Base-by-base conservation (phyloP, 1,140 invertebrate genomes). In the Drosophila insularis region DNA sequence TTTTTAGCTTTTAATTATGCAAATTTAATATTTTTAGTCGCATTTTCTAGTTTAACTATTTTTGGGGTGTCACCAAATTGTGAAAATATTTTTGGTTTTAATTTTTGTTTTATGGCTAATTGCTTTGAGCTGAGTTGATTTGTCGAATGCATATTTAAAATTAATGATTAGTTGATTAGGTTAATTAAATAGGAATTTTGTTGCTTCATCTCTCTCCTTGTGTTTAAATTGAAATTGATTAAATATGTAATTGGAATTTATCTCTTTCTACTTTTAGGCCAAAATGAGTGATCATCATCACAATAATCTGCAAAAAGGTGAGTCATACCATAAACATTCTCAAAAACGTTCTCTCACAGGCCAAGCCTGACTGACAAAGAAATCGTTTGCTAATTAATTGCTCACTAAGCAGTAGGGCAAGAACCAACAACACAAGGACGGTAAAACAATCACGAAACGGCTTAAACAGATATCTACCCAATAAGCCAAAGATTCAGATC, bases 221-320 rank as follows among this genome's bases (percentile, higher is more conserved):
- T 43, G 46, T 23, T 53, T 53, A 23, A 1, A n/a, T n/a, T 46
- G 0, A 4, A 3, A 50, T 53, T 43, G 14, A 14, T 43, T 4
- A 14, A 17, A 55, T 31, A 14, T 55, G 31, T 55, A 55, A 31
- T 31, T 55, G 6, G 4, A 2, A 50, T 21, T 39, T 64, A 37
- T 62, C 32, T 31, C 84, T 50, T 60, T 27, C 78, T 94, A 92
- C 91, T 50, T 50, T 21, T 21, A 94, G 94, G 93, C 93, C 60
- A 94, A 94, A 89, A 94, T 94, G 94, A 94, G 93, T 65, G 93
- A 94, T 74, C 93, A 92, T 70, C 91, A 87, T 37, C 82, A 92
- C 63, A 90, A 81, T 46, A 91, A 91, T 73, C 74, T 92, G 58
- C 91, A 92, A 76, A 92, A 92, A 90, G 90, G 91, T 92, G 73